Evolutionary conservation across 2,888 invertebrate genomes (phyloP).

Genomic region (Drosophila diplacantha): DNA sequence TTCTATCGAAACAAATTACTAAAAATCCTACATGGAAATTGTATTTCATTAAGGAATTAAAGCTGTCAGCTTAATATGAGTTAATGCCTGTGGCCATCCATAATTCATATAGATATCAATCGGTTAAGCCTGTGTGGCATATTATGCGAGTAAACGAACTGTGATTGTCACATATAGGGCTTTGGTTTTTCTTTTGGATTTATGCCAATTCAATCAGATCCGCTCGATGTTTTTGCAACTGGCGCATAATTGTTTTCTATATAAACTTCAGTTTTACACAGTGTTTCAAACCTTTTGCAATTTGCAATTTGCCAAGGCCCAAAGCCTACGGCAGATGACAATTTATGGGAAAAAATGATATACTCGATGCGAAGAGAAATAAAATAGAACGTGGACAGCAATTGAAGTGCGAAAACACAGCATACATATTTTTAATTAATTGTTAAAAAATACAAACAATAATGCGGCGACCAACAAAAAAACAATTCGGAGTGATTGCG

Average conservation of each 20-base stretch:
- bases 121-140: constrained; percentile 29
- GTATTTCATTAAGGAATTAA: constrained; percentile 10
- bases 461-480: constrained; percentile 24
- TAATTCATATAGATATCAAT: constrained; percentile 33
- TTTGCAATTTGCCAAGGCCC: constrained; percentile 32
- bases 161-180: constrained; percentile 40
- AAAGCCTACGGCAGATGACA: constrained; percentile 19
- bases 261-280: constrained; percentile 37
- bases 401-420: constrained; percentile 45
- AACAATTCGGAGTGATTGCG: constrained; percentile 56
- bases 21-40: neutral
- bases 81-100: constrained; percentile 11
- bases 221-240: constrained; percentile 21
- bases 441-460: constrained; percentile 41
- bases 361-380: neutral
- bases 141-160: constrained; percentile 41
- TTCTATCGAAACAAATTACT: constrained; percentile 1
- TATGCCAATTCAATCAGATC: constrained; percentile 25
- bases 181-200: constrained; percentile 16
- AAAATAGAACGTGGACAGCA: constrained; percentile 24
- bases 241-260: constrained; percentile 37
- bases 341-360: constrained; percentile 21
- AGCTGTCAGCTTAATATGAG: constrained; percentile 1
- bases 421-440: constrained; percentile 64
- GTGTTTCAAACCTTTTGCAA: constrained; percentile 31